Conservation (phyloP, 1,140 invertebrate species). For the Drosophila persimilis region DNA sequence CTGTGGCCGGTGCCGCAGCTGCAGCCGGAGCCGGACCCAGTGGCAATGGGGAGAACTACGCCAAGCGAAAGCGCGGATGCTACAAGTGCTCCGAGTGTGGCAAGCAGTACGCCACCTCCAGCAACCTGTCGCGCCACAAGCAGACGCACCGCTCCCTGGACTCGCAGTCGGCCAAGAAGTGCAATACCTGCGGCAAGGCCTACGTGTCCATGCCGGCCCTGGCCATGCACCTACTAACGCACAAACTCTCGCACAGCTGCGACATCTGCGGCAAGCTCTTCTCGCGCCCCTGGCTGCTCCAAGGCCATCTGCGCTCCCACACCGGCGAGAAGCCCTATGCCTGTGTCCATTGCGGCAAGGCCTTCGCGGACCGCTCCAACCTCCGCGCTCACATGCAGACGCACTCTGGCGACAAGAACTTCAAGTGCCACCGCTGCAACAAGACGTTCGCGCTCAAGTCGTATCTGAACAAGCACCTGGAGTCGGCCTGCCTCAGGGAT, state of each 20-base stretch:
- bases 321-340: conserved; percentile 88
- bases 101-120: conserved; percentile 98
- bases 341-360: conserved; percentile 87
- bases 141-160: conserved; percentile 97
- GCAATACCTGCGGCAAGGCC: conserved; percentile 96
- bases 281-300: conserved; percentile 95
- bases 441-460: conserved; percentile 98
- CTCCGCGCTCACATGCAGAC: conserved; percentile 97
- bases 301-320: conserved; percentile 90
- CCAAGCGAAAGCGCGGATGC: conserved; percentile 84
- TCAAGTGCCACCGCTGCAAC: conserved; percentile 93
- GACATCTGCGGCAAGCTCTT: conserved; percentile 96
- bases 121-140: conserved; percentile 97
- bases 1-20: neutral
- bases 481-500: conserved; percentile 90
- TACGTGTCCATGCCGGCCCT: conserved; percentile 99
- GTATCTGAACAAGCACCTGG: conserved; percentile 98
- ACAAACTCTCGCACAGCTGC: conserved; percentile 95
- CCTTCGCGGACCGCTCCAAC: conserved; percentile 90
- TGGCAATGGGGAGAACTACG: conserved; percentile 87
- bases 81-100: conserved; percentile 98
- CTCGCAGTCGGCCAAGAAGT: conserved; percentile 96
- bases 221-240: conserved; percentile 98
- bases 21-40: conserved; percentile 1
- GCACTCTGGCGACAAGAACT: conserved; percentile 95